Percentiles rank a stretch among this genome's conserved stretches.
phyloP scores from a whole-genome alignment of 2,113 vertebrate genomes.

The Pseudonaja textilis region DNA sequence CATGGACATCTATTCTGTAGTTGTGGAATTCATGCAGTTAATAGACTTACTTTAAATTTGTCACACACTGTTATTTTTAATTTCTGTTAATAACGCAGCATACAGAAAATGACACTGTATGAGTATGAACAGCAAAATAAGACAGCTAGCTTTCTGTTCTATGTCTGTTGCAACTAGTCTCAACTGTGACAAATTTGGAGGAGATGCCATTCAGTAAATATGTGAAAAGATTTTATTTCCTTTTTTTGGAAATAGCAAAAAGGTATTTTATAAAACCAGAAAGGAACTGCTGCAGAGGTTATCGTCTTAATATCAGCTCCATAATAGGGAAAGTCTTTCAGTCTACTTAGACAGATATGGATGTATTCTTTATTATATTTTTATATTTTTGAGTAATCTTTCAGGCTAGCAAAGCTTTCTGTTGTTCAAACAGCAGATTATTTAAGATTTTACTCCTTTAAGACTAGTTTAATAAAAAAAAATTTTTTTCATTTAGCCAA shows the following conservation, averaged over 20 bases:
- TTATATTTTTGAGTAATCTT: neutral
- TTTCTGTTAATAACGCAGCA: constrained; percentile 19
- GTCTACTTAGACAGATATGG: neutral
- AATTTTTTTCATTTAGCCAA: neutral
- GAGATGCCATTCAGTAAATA: neutral
- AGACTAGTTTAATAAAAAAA: neutral
- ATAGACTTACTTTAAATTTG: constrained; percentile 24
- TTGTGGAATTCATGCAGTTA: constrained; percentile 28
- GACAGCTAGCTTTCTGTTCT: neutral
- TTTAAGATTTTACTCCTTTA: neutral
- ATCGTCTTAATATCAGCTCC: neutral
- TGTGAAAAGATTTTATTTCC: neutral
- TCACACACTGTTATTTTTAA: constrained; percentile 11
- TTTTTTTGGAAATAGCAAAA: neutral
- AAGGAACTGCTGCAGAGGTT: neutral
- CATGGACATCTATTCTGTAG: constrained; percentile 33
- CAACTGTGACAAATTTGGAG: neutral
- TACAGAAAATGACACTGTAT: neutral
- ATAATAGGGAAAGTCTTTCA: neutral
- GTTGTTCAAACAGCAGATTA: neutral
- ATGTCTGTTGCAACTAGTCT: neutral
- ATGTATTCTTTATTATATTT: neutral
- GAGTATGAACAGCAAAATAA: neutral
- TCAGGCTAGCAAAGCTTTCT: neutral
- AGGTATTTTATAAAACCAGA: neutral